Base-by-base conservation (phyloP, 64 coral and sea anemone genomes). In the Porites lutea region DNA sequence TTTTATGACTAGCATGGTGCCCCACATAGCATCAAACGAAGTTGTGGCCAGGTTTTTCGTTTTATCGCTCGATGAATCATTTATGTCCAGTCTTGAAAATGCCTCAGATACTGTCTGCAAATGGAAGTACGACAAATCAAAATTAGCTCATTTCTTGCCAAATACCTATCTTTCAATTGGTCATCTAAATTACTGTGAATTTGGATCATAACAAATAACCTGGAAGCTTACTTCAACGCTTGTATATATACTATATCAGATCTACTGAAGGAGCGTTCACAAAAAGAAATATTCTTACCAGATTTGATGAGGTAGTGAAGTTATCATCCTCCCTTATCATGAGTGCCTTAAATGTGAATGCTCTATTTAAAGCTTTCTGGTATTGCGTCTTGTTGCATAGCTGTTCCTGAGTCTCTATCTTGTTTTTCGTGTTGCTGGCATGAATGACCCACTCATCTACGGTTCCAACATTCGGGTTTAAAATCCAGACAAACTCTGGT, bases 1-100 rank as follows among this genome's bases (percentile, higher is more conserved):
- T 13, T 92, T 92, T n/a, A 92, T 20, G 37, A 79, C 90, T 6
- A 59, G 69, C 1, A 71, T 59, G 1, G 83, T 20, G 48, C 50
- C 90, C 90, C 90, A 92, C 53, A 92, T 65, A 13, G 75, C 53
- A 21, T 89, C 88, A 79, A 89, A 89, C 6, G 74, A 45, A 2
- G 23, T 22, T 16, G 11, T 65, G 7, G 8, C 14, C 9, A 8
- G 6, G 18, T 46, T 50, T 44, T 79, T 2, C 83, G 21, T 67
- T 9, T 57, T 49, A 21, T 71, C 52, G 1, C 71, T 8, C 2
- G 52, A 72, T 44, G 49, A 46, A 70, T 87, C 83, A 7, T 87
- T 16, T 87, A 20, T 45, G 16, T 37, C 71, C 83, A 70, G 63
- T 16, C 54, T 64, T 2, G 64, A 65, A 78, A 89, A 65, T 47